Conservation (phyloP, 2,888 invertebrate species). For the Parelbella ahira region DNA sequence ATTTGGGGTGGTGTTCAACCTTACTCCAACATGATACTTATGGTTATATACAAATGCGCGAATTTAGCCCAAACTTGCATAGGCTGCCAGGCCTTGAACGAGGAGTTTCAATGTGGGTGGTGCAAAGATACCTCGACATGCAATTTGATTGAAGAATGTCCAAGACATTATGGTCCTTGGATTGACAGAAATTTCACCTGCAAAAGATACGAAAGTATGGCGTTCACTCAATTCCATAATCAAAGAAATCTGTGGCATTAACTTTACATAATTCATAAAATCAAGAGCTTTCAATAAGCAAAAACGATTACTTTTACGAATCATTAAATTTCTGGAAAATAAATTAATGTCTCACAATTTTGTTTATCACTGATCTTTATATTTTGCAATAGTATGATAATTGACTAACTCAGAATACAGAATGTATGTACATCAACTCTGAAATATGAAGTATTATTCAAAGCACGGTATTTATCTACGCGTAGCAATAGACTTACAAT, state of each 20-base stretch:
- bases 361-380: no score
- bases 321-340: no score
- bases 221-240: constrained; percentile 7
- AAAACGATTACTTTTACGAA: no score
- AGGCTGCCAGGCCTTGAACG: constrained; percentile 35
- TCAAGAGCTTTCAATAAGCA: no score
- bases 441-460: no score
- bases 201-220: constrained; percentile 8
- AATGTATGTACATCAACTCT: no score
- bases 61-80: constrained; percentile 33
- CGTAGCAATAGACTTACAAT: no score
- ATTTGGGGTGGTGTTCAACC: constrained; percentile 44
- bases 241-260: constrained; percentile 4
- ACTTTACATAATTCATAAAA: no score
- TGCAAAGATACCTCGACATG: constrained; percentile 35
- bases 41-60: constrained; percentile 40
- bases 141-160: constrained; percentile 37
- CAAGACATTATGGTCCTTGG: constrained; percentile 31
- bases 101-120: constrained; percentile 40
- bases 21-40: constrained; percentile 40
- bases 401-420: no score
- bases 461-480: no score
- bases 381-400: no score
- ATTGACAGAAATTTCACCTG: constrained; percentile 28
- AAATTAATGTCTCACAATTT: no score